A percentile compares a stretch with the other conserved stretches of the same genome.
These are phyloP conservation scores for Dicrurus megarhynchus DNA, from an alignment of 2,113 vertebrate species.

Conservation along the genomic window DNA sequence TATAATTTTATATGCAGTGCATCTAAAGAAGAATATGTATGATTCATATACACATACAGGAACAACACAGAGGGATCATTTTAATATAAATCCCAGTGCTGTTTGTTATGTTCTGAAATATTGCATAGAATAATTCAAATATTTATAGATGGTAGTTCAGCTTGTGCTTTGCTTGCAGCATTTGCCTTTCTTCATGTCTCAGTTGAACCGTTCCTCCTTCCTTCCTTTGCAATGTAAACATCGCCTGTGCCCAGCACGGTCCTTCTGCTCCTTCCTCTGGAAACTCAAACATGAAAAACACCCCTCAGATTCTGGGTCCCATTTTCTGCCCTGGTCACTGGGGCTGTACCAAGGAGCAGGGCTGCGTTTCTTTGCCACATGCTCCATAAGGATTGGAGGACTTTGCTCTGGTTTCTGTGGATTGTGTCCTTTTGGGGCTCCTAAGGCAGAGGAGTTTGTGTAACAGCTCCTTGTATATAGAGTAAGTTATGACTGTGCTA, in stretches of 20 bases:
- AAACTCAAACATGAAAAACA: background rate
- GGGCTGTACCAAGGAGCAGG: background rate
- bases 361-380: background rate
- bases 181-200: conserved; percentile 44
- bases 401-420: background rate
- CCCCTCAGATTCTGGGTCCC: background rate
- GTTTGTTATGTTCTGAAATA: conserved; percentile 33
- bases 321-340: background rate
- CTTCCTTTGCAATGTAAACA: conserved; percentile 14
- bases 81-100: conserved; percentile 32
- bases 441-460: background rate
- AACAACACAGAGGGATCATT: conserved; percentile 2
- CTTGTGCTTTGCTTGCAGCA: conserved; percentile 47
- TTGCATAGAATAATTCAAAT: conserved; percentile 41
- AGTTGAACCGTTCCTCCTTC: background rate
- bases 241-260: background rate
- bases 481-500: background rate
- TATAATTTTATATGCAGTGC: background rate
- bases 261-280: background rate
- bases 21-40: conserved; percentile 1
- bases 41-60: conserved; percentile 15
- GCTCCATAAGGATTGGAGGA: background rate
- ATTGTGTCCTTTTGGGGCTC: background rate
- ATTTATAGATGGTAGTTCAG: conserved; percentile 39
- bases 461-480: background rate